Base-by-base conservation (phyloP, 2,113 vertebrate genomes). In the Illadopsis cleaveri region DNA sequence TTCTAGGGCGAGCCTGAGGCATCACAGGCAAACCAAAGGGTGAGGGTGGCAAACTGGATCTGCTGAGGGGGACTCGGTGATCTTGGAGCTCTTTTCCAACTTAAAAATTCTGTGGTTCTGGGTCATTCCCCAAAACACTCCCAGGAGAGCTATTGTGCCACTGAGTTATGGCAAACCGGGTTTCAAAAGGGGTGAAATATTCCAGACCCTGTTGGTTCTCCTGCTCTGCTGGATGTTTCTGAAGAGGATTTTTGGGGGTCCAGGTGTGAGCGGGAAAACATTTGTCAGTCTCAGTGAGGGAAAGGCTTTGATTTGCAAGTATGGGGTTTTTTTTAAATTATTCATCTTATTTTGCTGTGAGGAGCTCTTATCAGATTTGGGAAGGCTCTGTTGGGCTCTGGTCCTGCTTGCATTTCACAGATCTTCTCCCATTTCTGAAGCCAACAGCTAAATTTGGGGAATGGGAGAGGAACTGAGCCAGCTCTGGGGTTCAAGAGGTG, bases 211-310 rank as follows among this genome's bases (percentile, higher is more conserved):
- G 53, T 15, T 31, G 27, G 28, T 25, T 22, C 35, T 33, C 42
- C 72, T 65, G 50, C 38, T 80, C 57, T 93, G 62, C 71, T 4
- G 6, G 80, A n/a, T 33, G 42, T 11, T 90, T 33, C 75, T 2
- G 11, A 85, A 68, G 57, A 27, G 30, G 44, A 44, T 78, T 12
- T 33, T 58, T 37, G 42, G 33, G 50, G n/a, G 11, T 45, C 54
- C 37, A 81, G 40, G 51, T 64, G 30, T 22, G 51, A 60, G 47
- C 50, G 15, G 25, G 7, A 62, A 75, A 69, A 62, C 4, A 21
- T 2, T 9, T 42, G 23, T 60, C 0, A 0, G 45, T 33, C 47
- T 62, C 1, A 1, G 24, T 54, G 51, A 87, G 47, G 18, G 35
- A 82, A 42, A 22, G 11, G 14, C 12, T 85, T 81, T 62, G 60